Evolutionary conservation across 2,113 vertebrate genomes (phyloP).

Genomic region (Poecilia latipinna): DNA sequence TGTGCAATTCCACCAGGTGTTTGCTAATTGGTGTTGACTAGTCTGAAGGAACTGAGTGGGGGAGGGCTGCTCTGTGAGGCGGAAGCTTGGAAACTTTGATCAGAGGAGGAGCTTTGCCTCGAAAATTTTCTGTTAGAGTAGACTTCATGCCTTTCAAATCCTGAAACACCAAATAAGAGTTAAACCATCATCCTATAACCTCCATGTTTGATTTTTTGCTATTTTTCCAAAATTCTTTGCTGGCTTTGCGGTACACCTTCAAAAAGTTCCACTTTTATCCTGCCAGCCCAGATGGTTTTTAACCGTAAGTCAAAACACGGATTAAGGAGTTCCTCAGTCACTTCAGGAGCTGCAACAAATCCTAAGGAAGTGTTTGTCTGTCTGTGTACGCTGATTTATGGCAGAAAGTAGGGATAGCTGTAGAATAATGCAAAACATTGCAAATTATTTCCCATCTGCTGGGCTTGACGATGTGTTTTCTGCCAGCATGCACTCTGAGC

Average conservation of each 20-base stretch:
- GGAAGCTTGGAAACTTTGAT: no score
- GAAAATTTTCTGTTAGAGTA: no score
- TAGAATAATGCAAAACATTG: background rate
- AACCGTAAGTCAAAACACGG: background rate
- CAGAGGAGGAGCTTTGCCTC: no score
- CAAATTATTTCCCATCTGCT: background rate
- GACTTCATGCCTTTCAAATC: no score
- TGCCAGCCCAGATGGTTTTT: background rate
- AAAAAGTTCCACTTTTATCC: background rate
- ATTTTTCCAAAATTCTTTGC: no score
- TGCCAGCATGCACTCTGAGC: background rate
- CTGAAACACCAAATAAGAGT: no score
- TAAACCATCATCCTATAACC: no score
- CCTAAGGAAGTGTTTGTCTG: background rate
- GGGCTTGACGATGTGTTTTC: background rate
- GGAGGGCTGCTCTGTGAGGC: no score
- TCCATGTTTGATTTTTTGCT: no score
- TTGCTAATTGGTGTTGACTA: no score
- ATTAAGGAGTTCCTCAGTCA: background rate
- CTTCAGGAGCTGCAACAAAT: background rate
- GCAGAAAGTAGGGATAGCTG: background rate
- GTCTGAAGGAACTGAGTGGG: no score
- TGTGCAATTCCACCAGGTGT: rapidly evolving
- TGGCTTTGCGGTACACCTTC: background rate
- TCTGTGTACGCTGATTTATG: background rate